Evolutionary conservation across 2,888 invertebrate genomes (phyloP), one percentile per base, ranked within the genome.

Genomic region (Agrotis ipsilon): DNA sequence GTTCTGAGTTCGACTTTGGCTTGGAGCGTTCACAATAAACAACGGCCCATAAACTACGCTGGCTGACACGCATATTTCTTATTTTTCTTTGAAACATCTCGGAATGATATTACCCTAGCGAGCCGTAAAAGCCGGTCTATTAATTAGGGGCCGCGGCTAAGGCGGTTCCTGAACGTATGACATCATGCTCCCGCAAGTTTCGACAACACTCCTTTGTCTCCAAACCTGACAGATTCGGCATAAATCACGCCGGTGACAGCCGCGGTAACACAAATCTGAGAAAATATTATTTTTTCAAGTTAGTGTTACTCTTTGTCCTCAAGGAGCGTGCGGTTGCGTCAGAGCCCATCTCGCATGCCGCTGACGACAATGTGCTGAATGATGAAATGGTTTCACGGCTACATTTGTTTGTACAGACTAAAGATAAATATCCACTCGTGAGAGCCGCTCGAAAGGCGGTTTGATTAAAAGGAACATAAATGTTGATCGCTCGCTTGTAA

Each of bases 171-270:
- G 82, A 83, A 79, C 75, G 87, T 77, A 91, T 96, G 96, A 96
- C 94, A 94, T 96, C 96, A 96, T 89, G 91, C 85, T 87, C 89
- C 87, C 88, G 90, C 88, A 88, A 88, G 90, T 90, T 91, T 89
- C 87, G 85, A 94, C 93, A 94, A 93, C 86, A 91, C 88, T 88
- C 86, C 95, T 95, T 96, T 96, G 95, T 96, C 90, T 93, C 89
- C 84, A 86, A 86, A 87, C 86, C 85, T 92, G 92, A 92, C 93
- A 94, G 93, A 91, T 88, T 89, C 89, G 92, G 90, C 91, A 93
- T 96, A 96, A 95, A 96, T 96, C 93, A 92, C 87, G 74, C 82
- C 80, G 88, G 86, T 93, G 96, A 94, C 96, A 95, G 89, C 88
- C 92, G 88, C 89, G 72, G 72, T 88, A 91, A 89, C 90, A 91